These are phyloP conservation scores for Notarius lentiginosus DNA, from an alignment of 2,113 vertebrate species.

Conservation along the genomic window DNA sequence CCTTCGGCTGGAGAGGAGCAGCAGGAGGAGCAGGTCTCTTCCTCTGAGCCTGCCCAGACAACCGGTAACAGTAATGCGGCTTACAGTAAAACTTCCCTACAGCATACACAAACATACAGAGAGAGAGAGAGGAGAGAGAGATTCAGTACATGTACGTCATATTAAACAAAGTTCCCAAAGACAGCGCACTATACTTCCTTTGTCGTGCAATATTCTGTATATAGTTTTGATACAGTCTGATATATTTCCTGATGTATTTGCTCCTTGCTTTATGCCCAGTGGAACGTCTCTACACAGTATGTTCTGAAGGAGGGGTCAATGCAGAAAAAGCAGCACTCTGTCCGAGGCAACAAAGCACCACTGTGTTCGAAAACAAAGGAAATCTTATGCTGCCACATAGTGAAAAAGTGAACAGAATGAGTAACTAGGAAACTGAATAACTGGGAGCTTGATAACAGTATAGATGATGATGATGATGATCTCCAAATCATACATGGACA, in stretches of 20 bases:
- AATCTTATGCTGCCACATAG: slow-evolving; percentile 6
- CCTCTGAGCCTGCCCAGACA: slow-evolving; percentile 89
- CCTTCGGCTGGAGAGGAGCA: slow-evolving; percentile 77
- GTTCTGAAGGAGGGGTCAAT: neutral
- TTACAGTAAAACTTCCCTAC: slow-evolving; percentile 99
- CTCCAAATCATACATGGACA: neutral
- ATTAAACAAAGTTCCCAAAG: neutral
- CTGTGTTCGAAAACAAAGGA: slow-evolving; percentile 36
- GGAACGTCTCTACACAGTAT: slow-evolving; percentile 6
- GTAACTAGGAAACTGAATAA: neutral
- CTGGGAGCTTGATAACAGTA: neutral
- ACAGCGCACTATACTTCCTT: neutral
- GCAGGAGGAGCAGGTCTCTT: slow-evolving; percentile 87
- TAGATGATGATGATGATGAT: neutral
- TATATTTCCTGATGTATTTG: neutral
- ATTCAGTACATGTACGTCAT: neutral
- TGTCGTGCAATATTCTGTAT: neutral
- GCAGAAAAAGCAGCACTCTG: slow-evolving; percentile 25
- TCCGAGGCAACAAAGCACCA: slow-evolving; percentile 34
- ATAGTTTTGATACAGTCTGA: neutral
- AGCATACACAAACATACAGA: slow-evolving; percentile 39
- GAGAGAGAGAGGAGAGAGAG: no score
- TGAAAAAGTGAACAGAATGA: neutral
- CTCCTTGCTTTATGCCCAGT: neutral
- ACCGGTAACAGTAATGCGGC: slow-evolving; percentile 94